Evolutionary conservation across 2,888 invertebrate species (phyloP).

Genomic region (Chaitophorus viminalis): DNA sequence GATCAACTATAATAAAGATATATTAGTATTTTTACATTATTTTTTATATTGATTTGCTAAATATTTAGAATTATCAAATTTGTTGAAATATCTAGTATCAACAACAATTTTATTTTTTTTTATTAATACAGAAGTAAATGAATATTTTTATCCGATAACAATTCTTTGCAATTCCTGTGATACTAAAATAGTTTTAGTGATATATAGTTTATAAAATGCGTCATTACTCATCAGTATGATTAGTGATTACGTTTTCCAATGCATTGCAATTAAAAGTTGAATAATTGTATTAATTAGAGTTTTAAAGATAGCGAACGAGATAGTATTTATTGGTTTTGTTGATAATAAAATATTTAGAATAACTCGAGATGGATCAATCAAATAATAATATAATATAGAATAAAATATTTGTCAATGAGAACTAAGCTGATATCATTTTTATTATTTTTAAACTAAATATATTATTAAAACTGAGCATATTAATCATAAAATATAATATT

Average conservation of each 20-base stretch:
- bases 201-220: background rate
- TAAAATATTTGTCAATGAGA: too few species aligned
- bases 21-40: background rate
- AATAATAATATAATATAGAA: background rate
- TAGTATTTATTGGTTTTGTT: background rate
- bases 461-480: too few species aligned
- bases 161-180: background rate
- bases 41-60: background rate
- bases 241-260: background rate
- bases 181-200: background rate
- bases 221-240: background rate
- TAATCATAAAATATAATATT: too few species aligned
- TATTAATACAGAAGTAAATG: background rate
- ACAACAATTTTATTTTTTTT: background rate
- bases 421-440: too few species aligned
- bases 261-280: background rate
- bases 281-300: constrained; percentile 2
- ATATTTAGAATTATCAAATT: background rate
- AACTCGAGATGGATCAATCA: background rate
- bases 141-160: background rate
- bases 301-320: background rate
- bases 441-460: too few species aligned
- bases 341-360: constrained; percentile 7
- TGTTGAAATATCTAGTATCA: background rate
- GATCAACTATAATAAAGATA: too few species aligned